Percentiles rank a stretch among this genome's conserved stretches.
phyloP scores from a whole-genome alignment of 2,797 vertebrate species.

The Balearica regulorum region DNA sequence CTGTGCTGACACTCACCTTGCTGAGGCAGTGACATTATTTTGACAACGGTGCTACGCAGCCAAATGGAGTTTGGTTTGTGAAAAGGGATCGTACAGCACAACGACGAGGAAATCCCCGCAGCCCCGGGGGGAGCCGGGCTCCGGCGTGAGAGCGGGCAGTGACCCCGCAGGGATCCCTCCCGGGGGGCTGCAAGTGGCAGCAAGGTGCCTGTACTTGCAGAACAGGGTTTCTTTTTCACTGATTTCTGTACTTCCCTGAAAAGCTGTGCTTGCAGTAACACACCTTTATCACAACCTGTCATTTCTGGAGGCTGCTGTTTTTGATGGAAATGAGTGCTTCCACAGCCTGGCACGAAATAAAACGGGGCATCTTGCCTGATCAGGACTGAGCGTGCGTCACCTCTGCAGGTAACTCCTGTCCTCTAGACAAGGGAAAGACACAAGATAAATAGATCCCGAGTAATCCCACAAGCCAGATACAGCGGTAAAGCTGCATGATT shows the following conservation, averaged over 20 bases:
- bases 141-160: fast-evolving
- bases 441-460: not conserved
- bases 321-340: not conserved
- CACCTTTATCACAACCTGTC: not conserved
- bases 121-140: not conserved
- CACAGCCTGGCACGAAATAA: not conserved
- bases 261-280: not conserved
- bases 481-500: not conserved
- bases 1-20: not conserved
- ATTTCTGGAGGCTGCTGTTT: not conserved
- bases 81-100: not conserved
- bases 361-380: not conserved
- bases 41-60: not conserved
- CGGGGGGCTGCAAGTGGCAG: fast-evolving
- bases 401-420: not conserved
- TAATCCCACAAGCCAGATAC: not conserved
- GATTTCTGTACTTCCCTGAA: not conserved
- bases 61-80: too few relatives aligned
- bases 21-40: not conserved
- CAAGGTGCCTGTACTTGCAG: too few relatives aligned
- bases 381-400: not conserved
- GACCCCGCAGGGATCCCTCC: fast-evolving
- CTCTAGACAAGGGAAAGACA: not conserved
- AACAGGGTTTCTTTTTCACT: not conserved
- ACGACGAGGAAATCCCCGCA: fast-evolving